These are phyloP conservation scores for Hassar affinis DNA, from an alignment of 2,113 vertebrate genomes.

Conservation along the genomic window DNA sequence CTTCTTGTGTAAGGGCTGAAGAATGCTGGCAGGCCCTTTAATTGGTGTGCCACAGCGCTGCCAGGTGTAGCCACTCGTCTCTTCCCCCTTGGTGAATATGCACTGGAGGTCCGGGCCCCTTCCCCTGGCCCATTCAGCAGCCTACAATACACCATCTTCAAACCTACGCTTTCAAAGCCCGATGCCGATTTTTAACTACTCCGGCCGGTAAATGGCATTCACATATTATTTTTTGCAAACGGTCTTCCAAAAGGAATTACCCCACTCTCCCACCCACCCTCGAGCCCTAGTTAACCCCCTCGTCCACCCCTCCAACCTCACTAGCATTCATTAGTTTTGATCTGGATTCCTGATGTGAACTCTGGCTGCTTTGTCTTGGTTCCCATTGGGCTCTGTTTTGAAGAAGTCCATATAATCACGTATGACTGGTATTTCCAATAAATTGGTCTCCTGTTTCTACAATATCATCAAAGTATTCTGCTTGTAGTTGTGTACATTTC, in stretches of 20 bases:
- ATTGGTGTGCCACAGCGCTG: constrained; percentile 71
- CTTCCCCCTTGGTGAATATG: constrained; percentile 60
- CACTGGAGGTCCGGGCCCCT: constrained; percentile 59
- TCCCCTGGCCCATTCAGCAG: constrained; percentile 55
- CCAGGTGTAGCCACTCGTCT: constrained; percentile 79
- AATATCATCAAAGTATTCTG: not conserved
- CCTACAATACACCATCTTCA: constrained; percentile 58
- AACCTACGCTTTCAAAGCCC: constrained; percentile 53
- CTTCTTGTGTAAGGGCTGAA: constrained; percentile 58
- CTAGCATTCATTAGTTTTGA: constrained; percentile 57
- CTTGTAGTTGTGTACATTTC: not conserved
- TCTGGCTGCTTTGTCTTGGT: constrained; percentile 27
- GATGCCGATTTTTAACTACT: constrained; percentile 56
- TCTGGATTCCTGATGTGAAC: constrained; percentile 57
- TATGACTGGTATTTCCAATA: not conserved
- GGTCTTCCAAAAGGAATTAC: constrained; percentile 54
- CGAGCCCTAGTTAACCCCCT: constrained; percentile 50
- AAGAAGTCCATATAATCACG: constrained; percentile 25
- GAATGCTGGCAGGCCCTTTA: constrained; percentile 69
- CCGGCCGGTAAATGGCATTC: constrained; percentile 61
- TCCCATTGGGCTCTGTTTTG: constrained; percentile 30
- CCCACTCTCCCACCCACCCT: constrained; percentile 61
- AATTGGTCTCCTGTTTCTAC: not conserved
- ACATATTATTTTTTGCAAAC: constrained; percentile 62
- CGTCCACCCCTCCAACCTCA: constrained; percentile 46